Conservation (phyloP, 2,113 vertebrate genomes). For the Cololabis saira region DNA sequence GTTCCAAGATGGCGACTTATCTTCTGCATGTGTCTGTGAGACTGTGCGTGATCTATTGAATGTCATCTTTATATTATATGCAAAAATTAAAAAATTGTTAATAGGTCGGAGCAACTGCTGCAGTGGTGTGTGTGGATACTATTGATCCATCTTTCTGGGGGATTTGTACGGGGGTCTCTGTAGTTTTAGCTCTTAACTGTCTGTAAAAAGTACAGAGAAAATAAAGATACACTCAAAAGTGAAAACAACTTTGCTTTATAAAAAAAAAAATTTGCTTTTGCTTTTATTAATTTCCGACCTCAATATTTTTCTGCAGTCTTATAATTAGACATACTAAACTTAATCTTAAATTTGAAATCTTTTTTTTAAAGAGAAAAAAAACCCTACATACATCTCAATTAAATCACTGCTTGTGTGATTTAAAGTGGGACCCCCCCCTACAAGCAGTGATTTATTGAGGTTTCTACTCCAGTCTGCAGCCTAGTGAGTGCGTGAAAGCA, state of each 20-base stretch:
- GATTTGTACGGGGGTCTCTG: conserved; percentile 30
- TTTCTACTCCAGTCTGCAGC: conserved; percentile 49
- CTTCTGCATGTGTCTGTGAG: too few species aligned
- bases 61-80: background rate
- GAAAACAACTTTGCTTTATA: too few species aligned
- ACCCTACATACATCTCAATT: background rate
- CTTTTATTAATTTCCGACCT: background rate
- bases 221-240: too few species aligned
- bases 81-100: conserved; percentile 42
- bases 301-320: conserved; percentile 7
- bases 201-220: background rate
- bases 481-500: conserved; percentile 46
- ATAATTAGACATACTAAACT: background rate
- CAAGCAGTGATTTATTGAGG: conserved; percentile 29
- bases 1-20: too few species aligned
- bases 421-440: background rate
- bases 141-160: conserved; percentile 51
- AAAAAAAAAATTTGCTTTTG: background rate
- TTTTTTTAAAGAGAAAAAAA: too few species aligned
- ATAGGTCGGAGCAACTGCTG: conserved; percentile 25
- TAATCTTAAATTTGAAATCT: too few species aligned
- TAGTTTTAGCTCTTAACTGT: conserved; percentile 39
- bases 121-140: conserved; percentile 14
- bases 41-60: background rate
- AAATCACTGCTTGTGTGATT: background rate